Base-by-base conservation (phyloP, 2,797 vertebrate species). In the Ispidina lecontei region DNA sequence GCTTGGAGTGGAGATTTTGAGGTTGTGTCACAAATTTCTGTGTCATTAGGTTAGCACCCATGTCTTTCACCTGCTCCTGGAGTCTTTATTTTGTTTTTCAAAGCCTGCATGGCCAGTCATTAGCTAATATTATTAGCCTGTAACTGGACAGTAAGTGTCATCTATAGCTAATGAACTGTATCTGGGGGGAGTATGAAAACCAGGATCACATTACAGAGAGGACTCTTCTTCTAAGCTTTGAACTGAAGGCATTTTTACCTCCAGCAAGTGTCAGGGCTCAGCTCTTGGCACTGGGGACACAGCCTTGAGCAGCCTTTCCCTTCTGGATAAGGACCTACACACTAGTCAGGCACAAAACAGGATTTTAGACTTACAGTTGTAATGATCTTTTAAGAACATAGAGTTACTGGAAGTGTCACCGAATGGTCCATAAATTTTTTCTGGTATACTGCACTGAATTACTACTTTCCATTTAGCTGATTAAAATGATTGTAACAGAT, bases 381-480 rank as follows among this genome's bases (percentile, higher is more conserved):
- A 93, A 89, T 67, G 79, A 31, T 60, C 41, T 78, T 93, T 84
- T 92, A 92, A 89, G 52, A 86, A 86, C 4, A 9, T 75, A 52
- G 47, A 51, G 78, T 96, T 92, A 59, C 92, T 95, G 91, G 83
- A 93, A 92, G 79, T 19, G 2, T 89, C 51, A 31, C 69, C 43
- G 64, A 26, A 83, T 18, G 71, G 41, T 52, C 85, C 71, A 81
- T 94, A 91, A 84, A 64, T n/a, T 92, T 84, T 76, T 60, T 81
- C 68, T 86, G 28, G 12, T 90, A 62, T 65, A 41, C 55, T 77
- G 72, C 11, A 5, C 75, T 59, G 88, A 82, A 28, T 83, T 58
- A 64, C 39, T 68, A 1, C 90, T 84, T 94, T 92, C 88, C 94
- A 93, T 96, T 87, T 90, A 72, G 80, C 84, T 87, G 94, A 91